These are phyloP conservation scores for Desoria tigrina DNA, from an alignment of 2,888 invertebrate species.

Conservation along the genomic window DNA sequence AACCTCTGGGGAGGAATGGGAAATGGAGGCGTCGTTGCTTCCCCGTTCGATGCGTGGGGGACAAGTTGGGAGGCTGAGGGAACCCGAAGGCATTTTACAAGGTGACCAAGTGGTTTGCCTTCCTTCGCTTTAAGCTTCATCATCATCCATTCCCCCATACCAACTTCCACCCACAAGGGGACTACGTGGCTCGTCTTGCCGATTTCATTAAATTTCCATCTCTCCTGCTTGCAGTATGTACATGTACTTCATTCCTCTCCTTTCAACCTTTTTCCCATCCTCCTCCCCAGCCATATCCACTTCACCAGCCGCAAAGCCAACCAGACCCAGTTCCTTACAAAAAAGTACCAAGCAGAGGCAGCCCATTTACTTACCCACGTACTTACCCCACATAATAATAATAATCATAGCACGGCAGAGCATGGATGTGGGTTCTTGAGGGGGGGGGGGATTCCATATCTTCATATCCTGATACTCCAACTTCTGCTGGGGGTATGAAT, in stretches of 20 bases:
- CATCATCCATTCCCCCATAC: neutral
- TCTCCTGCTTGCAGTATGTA: neutral
- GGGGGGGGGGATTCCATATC: conserved; percentile 3
- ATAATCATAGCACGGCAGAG: neutral
- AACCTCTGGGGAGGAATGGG: no score
- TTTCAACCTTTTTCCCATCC: no score
- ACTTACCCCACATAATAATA: neutral
- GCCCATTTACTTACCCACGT: neutral
- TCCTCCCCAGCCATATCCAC: no score
- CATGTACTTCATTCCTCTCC: no score
- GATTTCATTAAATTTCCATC: no score
- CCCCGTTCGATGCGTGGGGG: neutral
- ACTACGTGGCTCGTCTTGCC: neutral
- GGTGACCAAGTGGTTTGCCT: conserved; percentile 10
- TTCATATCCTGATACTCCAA: no score
- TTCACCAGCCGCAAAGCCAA: no score
- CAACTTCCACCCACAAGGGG: conserved; percentile 21
- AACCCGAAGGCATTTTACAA: no score
- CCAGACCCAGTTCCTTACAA: no score
- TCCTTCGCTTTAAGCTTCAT: no score
- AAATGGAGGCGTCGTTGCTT: no score
- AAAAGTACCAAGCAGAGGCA: no score
- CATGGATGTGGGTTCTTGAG: neutral
- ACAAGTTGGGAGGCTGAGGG: neutral
- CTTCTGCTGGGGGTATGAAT: neutral